These are phyloP conservation scores for Periophthalmus modestus DNA, from an alignment of 2,113 vertebrate species.

Conservation along the genomic window DNA sequence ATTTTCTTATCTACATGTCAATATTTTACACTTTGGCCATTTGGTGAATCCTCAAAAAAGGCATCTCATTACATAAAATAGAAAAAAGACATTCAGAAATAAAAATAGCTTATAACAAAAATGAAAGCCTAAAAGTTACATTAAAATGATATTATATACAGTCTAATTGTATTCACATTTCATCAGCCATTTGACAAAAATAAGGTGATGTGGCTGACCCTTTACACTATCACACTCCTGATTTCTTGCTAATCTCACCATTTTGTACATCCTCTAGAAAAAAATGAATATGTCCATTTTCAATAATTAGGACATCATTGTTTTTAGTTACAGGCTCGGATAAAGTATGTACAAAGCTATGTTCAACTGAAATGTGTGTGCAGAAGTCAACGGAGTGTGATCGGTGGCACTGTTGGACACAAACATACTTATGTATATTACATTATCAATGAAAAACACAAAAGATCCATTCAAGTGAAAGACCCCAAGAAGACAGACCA, in stretches of 20 bases:
- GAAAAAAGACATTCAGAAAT: constrained; percentile 56
- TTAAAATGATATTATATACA: constrained; percentile 56
- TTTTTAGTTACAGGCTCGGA: constrained; percentile 15
- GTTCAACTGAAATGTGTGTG: constrained; percentile 27
- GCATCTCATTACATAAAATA: constrained; percentile 67
- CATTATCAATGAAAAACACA: constrained; percentile 19
- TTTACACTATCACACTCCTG: constrained; percentile 24
- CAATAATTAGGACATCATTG: constrained; percentile 8
- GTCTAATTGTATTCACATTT: constrained; percentile 62
- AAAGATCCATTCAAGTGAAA: constrained; percentile 44
- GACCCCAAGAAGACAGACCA: constrained; percentile 38
- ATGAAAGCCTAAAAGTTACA: constrained; percentile 68
- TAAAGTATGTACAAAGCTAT: constrained; percentile 18
- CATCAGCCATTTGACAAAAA: constrained; percentile 50
- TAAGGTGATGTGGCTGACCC: constrained; percentile 29
- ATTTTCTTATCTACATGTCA: constrained; percentile 76
- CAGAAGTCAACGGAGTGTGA: constrained; percentile 16
- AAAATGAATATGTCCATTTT: not conserved
- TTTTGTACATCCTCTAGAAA: not conserved
- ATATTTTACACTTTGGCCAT: constrained; percentile 86
- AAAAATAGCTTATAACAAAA: constrained; percentile 74
- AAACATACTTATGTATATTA: constrained; percentile 8
- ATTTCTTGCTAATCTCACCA: constrained; percentile 4
- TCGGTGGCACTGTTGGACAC: constrained; percentile 42
- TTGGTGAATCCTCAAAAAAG: constrained; percentile 73